Conservation (phyloP, 2,113 vertebrate genomes). For the Turdus rufiventris region DNA sequence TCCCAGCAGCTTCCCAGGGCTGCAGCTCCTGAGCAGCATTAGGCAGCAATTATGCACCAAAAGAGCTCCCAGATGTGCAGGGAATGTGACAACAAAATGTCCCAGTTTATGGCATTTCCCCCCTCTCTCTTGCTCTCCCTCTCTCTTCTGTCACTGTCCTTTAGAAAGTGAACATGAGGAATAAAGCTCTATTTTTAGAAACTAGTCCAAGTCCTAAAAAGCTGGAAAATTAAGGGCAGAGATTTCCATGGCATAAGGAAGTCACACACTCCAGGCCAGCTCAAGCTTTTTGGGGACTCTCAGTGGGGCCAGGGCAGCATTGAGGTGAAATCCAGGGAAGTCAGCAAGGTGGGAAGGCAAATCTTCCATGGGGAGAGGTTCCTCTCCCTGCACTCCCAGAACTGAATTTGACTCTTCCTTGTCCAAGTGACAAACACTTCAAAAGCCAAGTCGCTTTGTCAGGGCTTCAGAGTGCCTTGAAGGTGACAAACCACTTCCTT, state of each 20-base stretch:
- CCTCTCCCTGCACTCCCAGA: neutral
- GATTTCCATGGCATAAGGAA: neutral
- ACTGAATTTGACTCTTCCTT: neutral
- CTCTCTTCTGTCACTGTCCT: neutral
- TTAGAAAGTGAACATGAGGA: neutral
- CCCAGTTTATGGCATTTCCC: neutral
- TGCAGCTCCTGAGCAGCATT: neutral
- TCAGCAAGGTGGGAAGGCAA: neutral
- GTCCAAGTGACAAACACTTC: neutral
- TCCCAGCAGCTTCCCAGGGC: neutral
- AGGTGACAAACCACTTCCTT: neutral
- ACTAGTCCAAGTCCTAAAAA: neutral
- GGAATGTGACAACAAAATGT: constrained; percentile 1
- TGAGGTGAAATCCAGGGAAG: neutral
- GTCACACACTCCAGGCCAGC: neutral
- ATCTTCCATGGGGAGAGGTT: neutral
- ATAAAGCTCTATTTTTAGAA: constrained; percentile 10
- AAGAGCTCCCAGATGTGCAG: constrained; percentile 46
- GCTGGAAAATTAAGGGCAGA: neutral
- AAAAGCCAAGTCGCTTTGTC: neutral
- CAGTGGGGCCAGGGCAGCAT: neutral
- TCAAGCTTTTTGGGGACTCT: neutral
- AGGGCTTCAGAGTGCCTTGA: neutral
- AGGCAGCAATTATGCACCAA: neutral
- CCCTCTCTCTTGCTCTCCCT: neutral